A percentile compares a stretch with the other conserved stretches of the same genome.
Evolutionary conservation across 1,140 invertebrate genomes (phyloP).

Genomic region (Mya arenaria): DNA sequence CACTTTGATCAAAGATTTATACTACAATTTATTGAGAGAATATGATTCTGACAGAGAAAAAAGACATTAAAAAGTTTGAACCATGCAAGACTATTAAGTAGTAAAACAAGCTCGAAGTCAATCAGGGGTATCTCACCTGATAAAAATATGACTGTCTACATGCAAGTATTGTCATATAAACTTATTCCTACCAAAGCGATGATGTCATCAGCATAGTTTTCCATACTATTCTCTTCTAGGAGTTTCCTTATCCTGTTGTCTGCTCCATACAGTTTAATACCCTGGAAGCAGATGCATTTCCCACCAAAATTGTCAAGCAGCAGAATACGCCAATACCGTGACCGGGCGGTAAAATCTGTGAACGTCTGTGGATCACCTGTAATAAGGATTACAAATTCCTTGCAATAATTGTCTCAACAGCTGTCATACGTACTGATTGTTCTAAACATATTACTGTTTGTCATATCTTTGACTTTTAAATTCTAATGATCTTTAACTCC

Average conservation of each 20-base stretch:
- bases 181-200: slow-evolving; percentile 45
- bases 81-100: too few species aligned
- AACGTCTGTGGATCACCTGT: slow-evolving; percentile 71
- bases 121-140: too few species aligned
- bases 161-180: too few species aligned
- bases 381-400: too few species aligned
- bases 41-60: too few species aligned
- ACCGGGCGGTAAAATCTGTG: slow-evolving; percentile 62
- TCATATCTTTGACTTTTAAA: background rate
- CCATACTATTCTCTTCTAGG: slow-evolving; percentile 56
- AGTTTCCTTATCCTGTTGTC: slow-evolving; percentile 62
- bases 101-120: too few species aligned
- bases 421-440: background rate
- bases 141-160: too few species aligned
- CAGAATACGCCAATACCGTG: slow-evolving; percentile 66
- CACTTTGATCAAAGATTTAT: too few species aligned
- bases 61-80: too few species aligned
- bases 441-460: background rate
- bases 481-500: too few species aligned
- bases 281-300: slow-evolving; percentile 71
- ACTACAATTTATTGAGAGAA: too few species aligned
- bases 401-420: background rate
- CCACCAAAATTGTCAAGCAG: slow-evolving; percentile 70
- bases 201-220: slow-evolving; percentile 54
- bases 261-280: slow-evolving; percentile 69